phyloP scores from a whole-genome alignment of 2,113 vertebrate genomes.

The Corythornis vintsioides region DNA sequence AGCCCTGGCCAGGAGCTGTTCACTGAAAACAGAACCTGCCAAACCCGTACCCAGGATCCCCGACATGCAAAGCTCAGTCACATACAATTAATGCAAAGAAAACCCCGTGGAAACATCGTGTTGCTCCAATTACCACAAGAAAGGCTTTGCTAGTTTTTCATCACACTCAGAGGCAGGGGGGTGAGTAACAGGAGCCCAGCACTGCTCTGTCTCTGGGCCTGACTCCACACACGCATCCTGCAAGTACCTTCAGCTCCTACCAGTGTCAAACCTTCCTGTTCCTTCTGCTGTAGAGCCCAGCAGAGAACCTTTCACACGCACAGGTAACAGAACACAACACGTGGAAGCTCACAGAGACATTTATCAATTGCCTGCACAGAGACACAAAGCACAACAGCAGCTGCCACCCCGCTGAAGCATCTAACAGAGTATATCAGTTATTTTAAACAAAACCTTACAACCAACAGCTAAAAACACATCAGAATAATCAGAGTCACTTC shows the following conservation, averaged over 20 bases:
- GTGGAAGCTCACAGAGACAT: neutral
- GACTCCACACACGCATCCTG: neutral
- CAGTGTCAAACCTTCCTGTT: neutral
- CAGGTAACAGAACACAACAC: neutral
- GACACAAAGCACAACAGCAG: neutral
- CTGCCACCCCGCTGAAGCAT: neutral
- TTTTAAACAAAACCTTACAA: neutral
- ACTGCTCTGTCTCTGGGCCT: conserved; percentile 15
- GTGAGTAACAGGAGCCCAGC: conserved; percentile 11
- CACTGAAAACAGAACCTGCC: conserved; percentile 25
- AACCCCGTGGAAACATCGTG: conserved; percentile 37
- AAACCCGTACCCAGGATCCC: conserved; percentile 21
- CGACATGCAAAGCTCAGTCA: conserved; percentile 1
- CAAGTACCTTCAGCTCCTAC: neutral
- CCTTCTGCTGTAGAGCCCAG: neutral
- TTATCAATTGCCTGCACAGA: neutral
- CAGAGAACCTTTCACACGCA: neutral
- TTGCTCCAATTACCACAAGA: conserved; percentile 36
- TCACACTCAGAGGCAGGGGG: neutral
- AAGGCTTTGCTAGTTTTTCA: conserved; percentile 19
- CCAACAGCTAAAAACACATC: neutral
- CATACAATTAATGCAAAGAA: conserved; percentile 30
- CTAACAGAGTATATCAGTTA: neutral
- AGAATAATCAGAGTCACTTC: neutral
- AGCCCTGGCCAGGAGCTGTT: neutral